A percentile compares a stretch with the other conserved stretches of the same genome.
Evolutionary conservation across 2,888 invertebrate genomes (phyloP).

Genomic region (Amblyjoppa fuscipennis): DNA sequence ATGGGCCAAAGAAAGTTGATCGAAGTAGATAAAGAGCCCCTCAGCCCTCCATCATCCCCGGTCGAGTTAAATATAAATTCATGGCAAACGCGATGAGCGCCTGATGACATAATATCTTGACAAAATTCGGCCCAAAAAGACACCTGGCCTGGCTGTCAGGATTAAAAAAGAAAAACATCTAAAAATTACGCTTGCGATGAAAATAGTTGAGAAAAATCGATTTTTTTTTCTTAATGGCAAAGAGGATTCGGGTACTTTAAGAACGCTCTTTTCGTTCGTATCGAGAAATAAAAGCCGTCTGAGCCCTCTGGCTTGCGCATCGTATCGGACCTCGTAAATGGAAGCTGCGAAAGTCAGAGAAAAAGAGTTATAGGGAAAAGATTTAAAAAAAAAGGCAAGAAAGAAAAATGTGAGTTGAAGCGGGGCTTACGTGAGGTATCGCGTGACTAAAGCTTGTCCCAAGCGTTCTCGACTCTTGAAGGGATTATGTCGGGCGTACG

Average conservation of each 20-base stretch:
- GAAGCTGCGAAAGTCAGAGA: conserved; percentile 11
- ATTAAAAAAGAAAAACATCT: too few species aligned
- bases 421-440: conserved; percentile 45
- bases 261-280: not conserved
- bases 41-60: not conserved
- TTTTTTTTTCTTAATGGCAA: not conserved
- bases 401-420: conserved; percentile 15
- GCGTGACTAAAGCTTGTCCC: conserved; percentile 41
- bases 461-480: conserved; percentile 41
- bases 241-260: not conserved
- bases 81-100: not conserved
- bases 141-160: too few species aligned
- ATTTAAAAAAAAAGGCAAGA: not conserved
- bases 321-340: conserved; percentile 23
- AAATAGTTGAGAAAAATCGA: not conserved
- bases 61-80: conserved; percentile 42
- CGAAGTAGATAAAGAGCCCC: conserved; percentile 13
- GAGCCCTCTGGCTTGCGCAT: conserved; percentile 7
- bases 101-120: not conserved
- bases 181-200: not conserved
- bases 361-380: conserved; percentile 18
- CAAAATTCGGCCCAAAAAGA: conserved; percentile 22
- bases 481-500: conserved; percentile 50
- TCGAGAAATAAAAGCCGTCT: not conserved
- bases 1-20: conserved; percentile 41